phyloP scores from a whole-genome alignment of 1,140 invertebrate genomes.

The Phenacoccus solenopsis region DNA sequence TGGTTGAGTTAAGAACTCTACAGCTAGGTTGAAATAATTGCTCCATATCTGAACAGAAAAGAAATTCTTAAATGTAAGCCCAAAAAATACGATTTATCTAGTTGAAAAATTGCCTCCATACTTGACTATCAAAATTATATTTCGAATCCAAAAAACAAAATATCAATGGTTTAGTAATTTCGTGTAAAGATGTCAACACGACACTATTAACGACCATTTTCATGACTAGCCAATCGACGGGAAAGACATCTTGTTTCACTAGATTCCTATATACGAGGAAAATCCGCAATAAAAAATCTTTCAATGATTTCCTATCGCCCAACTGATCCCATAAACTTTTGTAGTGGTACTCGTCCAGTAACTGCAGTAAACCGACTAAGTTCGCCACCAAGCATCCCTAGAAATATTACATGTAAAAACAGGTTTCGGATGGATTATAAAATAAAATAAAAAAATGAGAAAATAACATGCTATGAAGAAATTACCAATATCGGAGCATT shows the following conservation, averaged over 20 bases:
- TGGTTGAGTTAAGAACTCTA: slow-evolving; percentile 76
- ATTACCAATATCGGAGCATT: slow-evolving; percentile 41
- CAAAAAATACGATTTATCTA: not conserved
- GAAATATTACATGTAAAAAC: not conserved
- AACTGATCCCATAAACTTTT: slow-evolving; percentile 74
- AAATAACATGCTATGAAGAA: not conserved
- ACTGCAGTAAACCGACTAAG: slow-evolving; percentile 66
- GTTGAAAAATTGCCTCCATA: slow-evolving; percentile 29
- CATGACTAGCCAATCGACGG: slow-evolving; percentile 85
- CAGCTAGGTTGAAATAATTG: slow-evolving; percentile 76
- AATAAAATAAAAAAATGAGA: not conserved
- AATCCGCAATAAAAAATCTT: slow-evolving; percentile 80
- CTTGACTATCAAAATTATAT: slow-evolving; percentile 51
- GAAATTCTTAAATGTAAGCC: not conserved
- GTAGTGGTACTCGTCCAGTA: slow-evolving; percentile 79
- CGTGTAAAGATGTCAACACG: slow-evolving; percentile 69
- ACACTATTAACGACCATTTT: slow-evolving; percentile 82
- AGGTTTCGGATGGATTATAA: too few species aligned
- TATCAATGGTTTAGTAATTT: slow-evolving; percentile 73
- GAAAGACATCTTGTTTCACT: slow-evolving; percentile 71
- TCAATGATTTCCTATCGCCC: slow-evolving; percentile 55
- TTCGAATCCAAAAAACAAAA: slow-evolving; percentile 61
- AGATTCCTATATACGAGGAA: slow-evolving; percentile 78
- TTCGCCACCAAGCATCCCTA: slow-evolving; percentile 74
- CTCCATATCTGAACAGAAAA: slow-evolving; percentile 69